These are phyloP conservation scores for Australoheros facetus DNA, from an alignment of 2,797 vertebrate genomes.

Conservation along the genomic window DNA sequence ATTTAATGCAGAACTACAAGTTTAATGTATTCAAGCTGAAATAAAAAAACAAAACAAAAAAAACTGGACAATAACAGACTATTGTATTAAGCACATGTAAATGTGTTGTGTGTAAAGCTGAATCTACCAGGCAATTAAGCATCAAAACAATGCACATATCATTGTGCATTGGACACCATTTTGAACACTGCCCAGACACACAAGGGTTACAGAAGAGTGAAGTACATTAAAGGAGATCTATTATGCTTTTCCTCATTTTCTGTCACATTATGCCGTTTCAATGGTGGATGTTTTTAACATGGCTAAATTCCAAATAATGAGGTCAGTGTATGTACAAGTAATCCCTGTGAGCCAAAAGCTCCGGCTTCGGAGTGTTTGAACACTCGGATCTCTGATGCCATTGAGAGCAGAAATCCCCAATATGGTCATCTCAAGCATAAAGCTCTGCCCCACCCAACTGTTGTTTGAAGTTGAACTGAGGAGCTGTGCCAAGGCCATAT, in stretches of 20 bases:
- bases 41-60: too few relatives aligned
- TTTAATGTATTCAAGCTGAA: neutral
- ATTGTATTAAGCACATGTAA: too few relatives aligned
- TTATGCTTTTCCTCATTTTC: neutral
- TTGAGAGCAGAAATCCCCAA: neutral
- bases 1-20: neutral
- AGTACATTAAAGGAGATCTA: too few relatives aligned
- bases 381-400: neutral
- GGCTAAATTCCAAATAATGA: neutral
- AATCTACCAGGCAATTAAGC: too few relatives aligned
- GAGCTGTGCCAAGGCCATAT: neutral
- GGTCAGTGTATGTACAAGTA: too few relatives aligned
- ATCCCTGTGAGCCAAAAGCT: neutral
- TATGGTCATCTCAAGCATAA: neutral
- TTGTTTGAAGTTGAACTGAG: neutral
- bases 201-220: neutral
- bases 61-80: too few relatives aligned
- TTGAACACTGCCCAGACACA: neutral
- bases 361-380: neutral
- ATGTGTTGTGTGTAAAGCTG: neutral
- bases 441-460: neutral
- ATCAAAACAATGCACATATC: too few relatives aligned
- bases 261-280: neutral
- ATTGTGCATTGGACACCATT: too few relatives aligned
- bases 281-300: neutral